These are phyloP conservation scores for Oplegnathus fasciatus DNA, from an alignment of 2,113 vertebrate species.

Conservation along the genomic window DNA sequence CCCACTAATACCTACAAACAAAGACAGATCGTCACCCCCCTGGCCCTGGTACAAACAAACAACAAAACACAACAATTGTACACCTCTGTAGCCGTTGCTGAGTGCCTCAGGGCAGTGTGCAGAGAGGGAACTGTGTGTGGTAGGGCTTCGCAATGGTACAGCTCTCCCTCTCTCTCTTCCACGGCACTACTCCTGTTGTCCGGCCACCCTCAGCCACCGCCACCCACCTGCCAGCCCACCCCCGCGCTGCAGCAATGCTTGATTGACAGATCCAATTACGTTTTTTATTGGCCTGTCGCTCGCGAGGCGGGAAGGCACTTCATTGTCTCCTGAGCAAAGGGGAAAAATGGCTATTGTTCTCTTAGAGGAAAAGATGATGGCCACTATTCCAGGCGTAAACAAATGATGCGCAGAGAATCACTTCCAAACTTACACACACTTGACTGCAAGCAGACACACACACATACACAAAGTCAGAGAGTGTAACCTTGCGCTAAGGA, in stretches of 20 bases:
- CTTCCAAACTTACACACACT: slow-evolving; percentile 33
- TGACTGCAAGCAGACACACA: slow-evolving; percentile 11
- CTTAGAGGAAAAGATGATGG: slow-evolving; percentile 80
- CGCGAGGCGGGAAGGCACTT: slow-evolving; percentile 79
- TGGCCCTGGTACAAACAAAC: slow-evolving; percentile 59
- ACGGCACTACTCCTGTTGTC: slow-evolving; percentile 53
- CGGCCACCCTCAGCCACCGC: slow-evolving; percentile 42
- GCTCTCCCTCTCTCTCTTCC: slow-evolving; percentile 18
- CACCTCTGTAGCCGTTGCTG: slow-evolving; percentile 53
- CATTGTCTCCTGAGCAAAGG: slow-evolving; percentile 82
- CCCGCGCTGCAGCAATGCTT: slow-evolving; percentile 64
- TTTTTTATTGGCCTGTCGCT: slow-evolving; percentile 85
- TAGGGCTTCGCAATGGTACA: neutral
- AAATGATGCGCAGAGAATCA: slow-evolving; percentile 74
- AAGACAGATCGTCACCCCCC: slow-evolving; percentile 66
- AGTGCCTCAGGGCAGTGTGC: slow-evolving; percentile 50
- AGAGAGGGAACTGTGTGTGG: slow-evolving; percentile 21
- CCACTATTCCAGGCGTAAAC: slow-evolving; percentile 73
- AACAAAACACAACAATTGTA: slow-evolving; percentile 65
- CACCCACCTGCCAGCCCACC: slow-evolving; percentile 53
- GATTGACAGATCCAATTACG: slow-evolving; percentile 87
- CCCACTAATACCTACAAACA: slow-evolving; percentile 73
- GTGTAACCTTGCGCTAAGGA: slow-evolving; percentile 41
- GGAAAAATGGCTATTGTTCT: slow-evolving; percentile 78
- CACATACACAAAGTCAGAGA: slow-evolving; percentile 22